Percentiles rank a stretch among this genome's conserved stretches.
phyloP scores from a whole-genome alignment of 2,888 invertebrate species.

The Watsonalla cultraria region DNA sequence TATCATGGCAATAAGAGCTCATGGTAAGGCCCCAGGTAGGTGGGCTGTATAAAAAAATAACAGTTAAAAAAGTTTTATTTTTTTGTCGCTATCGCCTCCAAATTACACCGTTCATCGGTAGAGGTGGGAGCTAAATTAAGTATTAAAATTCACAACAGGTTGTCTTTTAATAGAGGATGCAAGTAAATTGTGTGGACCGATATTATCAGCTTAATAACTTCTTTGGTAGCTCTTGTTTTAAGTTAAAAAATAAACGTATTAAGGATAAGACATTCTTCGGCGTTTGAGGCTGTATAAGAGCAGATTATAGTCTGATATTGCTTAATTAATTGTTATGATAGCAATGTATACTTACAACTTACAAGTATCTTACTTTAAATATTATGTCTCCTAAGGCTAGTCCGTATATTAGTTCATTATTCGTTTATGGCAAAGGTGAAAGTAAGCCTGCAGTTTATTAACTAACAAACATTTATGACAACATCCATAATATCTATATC shows the following conservation, averaged over 20 bases:
- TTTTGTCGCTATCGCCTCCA: conserved; percentile 3
- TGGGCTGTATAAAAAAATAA: neutral
- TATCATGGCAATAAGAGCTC: too few species aligned
- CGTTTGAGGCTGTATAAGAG: neutral
- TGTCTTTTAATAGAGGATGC: conserved; percentile 41
- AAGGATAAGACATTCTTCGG: conserved; percentile 4
- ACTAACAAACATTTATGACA: too few species aligned
- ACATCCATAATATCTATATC: too few species aligned
- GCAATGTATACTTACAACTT: too few species aligned
- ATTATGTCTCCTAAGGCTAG: too few species aligned
- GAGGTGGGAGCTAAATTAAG: conserved; percentile 44
- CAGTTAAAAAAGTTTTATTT: neutral
- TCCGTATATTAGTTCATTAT: too few species aligned
- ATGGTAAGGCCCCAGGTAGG: too few species aligned
- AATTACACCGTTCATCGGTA: conserved; percentile 21
- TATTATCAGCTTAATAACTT: conserved; percentile 66
- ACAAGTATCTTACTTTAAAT: too few species aligned
- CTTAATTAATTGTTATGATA: neutral
- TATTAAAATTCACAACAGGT: conserved; percentile 62
- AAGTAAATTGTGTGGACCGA: conserved; percentile 52
- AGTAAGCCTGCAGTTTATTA: too few species aligned
- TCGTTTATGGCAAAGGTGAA: too few species aligned
- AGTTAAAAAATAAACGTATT: conserved; percentile 26
- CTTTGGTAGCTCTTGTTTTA: conserved; percentile 47
- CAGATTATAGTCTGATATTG: neutral